Conservation (phyloP, 2,113 vertebrate genomes). For the Mus pahari region DNA sequence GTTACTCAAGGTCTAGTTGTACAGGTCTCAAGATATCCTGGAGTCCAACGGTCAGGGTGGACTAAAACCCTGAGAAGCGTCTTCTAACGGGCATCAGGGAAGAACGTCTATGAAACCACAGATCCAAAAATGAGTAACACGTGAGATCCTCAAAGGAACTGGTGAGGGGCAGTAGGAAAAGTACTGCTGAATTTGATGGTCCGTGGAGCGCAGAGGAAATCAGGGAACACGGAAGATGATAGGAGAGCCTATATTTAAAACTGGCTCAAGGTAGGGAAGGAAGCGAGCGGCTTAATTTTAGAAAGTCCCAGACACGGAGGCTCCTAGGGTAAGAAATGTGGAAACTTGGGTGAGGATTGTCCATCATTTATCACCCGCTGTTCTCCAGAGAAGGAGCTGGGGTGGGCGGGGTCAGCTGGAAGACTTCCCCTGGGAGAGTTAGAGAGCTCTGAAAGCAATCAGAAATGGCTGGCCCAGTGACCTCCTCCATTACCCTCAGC, state of each 20-base stretch:
- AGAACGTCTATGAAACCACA: slow-evolving; percentile 42
- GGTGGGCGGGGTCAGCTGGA: neutral
- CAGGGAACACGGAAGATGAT: slow-evolving; percentile 69
- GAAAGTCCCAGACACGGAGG: slow-evolving; percentile 79
- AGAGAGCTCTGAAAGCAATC: neutral
- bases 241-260: slow-evolving; percentile 82
- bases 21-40: neutral
- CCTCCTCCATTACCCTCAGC: neutral
- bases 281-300: slow-evolving; percentile 81
- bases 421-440: neutral
- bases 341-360: slow-evolving; percentile 22
- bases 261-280: slow-evolving; percentile 82
- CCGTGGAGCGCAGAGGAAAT: slow-evolving; percentile 67
- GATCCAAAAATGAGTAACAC: slow-evolving; percentile 67
- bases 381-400: neutral
- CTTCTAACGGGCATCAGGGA: slow-evolving; percentile 64
- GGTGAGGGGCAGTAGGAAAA: slow-evolving; percentile 80
- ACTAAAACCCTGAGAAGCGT: slow-evolving; percentile 47
- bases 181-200: slow-evolving; percentile 72
- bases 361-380: slow-evolving; percentile 2
- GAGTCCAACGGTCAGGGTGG: slow-evolving; percentile 30
- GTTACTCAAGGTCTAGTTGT: neutral
- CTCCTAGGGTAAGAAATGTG: slow-evolving; percentile 50
- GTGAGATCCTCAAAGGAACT: slow-evolving; percentile 61
- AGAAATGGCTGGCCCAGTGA: neutral